These are phyloP conservation scores for Penaeus japonicus DNA, from an alignment of 1,140 invertebrate genomes.

Conservation along the genomic window DNA sequence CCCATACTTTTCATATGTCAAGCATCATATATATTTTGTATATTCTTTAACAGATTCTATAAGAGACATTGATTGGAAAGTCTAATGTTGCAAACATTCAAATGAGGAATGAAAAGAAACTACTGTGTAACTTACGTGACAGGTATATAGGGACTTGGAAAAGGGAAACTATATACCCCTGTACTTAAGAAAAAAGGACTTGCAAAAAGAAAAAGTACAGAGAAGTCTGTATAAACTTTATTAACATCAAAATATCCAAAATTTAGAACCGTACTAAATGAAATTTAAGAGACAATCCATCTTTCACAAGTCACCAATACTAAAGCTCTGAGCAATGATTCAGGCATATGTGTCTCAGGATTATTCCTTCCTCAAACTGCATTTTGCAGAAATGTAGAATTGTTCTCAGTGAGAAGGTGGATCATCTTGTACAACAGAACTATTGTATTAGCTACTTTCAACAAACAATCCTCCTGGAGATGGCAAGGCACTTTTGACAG, in stretches of 20 bases:
- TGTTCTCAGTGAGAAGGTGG: conserved; percentile 19
- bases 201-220: neutral
- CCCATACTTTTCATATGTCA: no score
- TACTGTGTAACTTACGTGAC: no score
- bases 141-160: neutral
- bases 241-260: conserved; percentile 50
- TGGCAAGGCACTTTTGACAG: conserved; percentile 49
- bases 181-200: neutral
- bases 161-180: neutral
- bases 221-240: conserved; percentile 33
- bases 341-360: neutral
- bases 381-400: neutral
- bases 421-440: conserved; percentile 25
- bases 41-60: no score
- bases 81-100: no score
- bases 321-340: neutral
- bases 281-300: conserved; percentile 16
- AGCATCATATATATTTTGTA: no score
- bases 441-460: conserved; percentile 39
- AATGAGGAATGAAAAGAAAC: no score
- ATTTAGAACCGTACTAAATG: conserved; percentile 33
- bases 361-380: no score
- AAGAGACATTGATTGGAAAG: no score
- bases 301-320: conserved; percentile 22
- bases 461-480: conserved; percentile 47